Evolutionary conservation across 1,140 invertebrate genomes (phyloP).

Genomic region (Drosophila baimaii): DNA sequence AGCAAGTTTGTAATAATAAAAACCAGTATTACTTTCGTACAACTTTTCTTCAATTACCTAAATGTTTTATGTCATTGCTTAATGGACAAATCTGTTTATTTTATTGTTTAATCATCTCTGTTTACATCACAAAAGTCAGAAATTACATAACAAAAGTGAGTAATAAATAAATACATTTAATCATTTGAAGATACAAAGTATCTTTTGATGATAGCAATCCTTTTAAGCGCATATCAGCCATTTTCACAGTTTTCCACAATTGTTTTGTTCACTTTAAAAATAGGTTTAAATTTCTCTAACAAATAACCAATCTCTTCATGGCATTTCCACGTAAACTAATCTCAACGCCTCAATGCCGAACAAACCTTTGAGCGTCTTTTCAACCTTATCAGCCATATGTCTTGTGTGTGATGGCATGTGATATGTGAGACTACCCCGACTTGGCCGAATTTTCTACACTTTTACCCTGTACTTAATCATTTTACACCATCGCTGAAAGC

Average conservation of each 20-base stretch:
- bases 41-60: not conserved
- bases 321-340: not conserved
- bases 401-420: conserved; percentile 24
- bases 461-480: conserved; percentile 46
- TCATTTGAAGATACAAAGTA: not conserved
- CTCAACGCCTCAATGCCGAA: not conserved
- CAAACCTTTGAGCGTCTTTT: conserved; percentile 14
- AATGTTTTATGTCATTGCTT: not conserved
- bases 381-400: conserved; percentile 36
- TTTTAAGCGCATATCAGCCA: not conserved
- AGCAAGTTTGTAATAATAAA: not conserved
- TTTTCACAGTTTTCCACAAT: not conserved
- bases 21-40: not conserved
- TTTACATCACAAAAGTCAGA: not conserved
- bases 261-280: not conserved
- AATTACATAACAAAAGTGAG: not conserved
- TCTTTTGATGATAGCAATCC: not conserved
- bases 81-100: not conserved
- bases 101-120: not conserved
- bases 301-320: no score
- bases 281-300: not conserved
- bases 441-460: conserved; percentile 44
- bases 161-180: not conserved
- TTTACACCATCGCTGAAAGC: conserved; percentile 44
- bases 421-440: conserved; percentile 11